These are phyloP conservation scores for Tenrec ecaudatus DNA, from an alignment of 2,113 vertebrate species.

Conservation along the genomic window DNA sequence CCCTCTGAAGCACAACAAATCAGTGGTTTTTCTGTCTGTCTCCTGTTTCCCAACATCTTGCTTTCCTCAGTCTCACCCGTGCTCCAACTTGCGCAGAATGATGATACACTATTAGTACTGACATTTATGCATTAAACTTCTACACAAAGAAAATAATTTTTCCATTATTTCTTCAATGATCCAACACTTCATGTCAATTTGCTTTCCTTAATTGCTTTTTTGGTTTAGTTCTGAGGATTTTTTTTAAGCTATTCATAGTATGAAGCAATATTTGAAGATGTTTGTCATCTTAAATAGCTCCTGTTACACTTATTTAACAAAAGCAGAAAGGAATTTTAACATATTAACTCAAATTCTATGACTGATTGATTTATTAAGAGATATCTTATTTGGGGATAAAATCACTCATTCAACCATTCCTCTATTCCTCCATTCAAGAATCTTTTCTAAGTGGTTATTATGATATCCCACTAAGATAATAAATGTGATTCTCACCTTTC, in stretches of 20 bases:
- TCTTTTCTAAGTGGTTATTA: conserved; percentile 13
- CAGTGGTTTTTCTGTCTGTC: conserved; percentile 32
- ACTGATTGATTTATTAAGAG: conserved; percentile 67
- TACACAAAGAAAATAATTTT: conserved; percentile 77
- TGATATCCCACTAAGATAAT: conserved; percentile 37
- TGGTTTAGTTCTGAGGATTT: conserved; percentile 78
- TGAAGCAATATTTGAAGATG: conserved; percentile 68
- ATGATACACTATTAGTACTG: conserved; percentile 40
- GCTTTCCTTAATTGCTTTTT: conserved; percentile 83
- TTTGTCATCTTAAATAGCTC: conserved; percentile 69
- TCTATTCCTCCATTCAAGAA: conserved; percentile 13
- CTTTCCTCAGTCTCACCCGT: conserved; percentile 26
- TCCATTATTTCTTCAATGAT: conserved; percentile 76
- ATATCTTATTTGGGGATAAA: conserved; percentile 27
- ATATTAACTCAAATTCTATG: conserved; percentile 61
- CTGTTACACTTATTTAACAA: conserved; percentile 55
- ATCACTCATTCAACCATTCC: conserved; percentile 41
- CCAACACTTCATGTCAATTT: conserved; percentile 80
- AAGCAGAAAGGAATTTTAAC: conserved; percentile 55
- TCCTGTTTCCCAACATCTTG: conserved; percentile 36
- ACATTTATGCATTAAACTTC: conserved; percentile 73
- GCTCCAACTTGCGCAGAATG: conserved; percentile 42
- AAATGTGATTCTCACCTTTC: conserved; percentile 9
- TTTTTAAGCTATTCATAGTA: conserved; percentile 67
- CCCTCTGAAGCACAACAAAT: conserved; percentile 49